Percentiles rank a stretch among this genome's conserved stretches.
phyloP scores from a whole-genome alignment of 2,797 vertebrate species.

The Pantherophis alleghaniensis region DNA sequence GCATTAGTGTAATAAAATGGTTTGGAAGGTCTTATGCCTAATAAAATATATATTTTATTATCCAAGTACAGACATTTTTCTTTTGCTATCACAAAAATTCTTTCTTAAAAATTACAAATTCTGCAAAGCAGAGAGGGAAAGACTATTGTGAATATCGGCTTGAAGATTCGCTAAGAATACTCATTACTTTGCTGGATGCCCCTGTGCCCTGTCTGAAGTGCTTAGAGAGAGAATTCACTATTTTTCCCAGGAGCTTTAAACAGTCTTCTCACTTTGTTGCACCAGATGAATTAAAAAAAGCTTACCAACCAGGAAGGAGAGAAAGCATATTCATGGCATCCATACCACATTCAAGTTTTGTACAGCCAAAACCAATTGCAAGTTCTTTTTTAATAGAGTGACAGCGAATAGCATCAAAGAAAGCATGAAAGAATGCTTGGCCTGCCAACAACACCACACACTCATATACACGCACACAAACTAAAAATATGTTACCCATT shows the following conservation, averaged over 20 bases:
- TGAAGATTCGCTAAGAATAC: background rate
- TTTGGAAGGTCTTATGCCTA: background rate
- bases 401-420: background rate
- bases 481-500: background rate
- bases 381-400: slow-evolving; percentile 45
- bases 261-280: background rate
- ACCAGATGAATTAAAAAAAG: background rate
- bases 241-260: slow-evolving; percentile 24
- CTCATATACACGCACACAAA: background rate
- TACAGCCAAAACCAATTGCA: slow-evolving; percentile 34
- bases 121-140: background rate
- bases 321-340: slow-evolving; percentile 46
- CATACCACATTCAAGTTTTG: slow-evolving; percentile 34
- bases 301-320: slow-evolving; percentile 36
- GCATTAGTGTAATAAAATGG: background rate
- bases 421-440: background rate
- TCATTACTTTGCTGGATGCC: background rate
- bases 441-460: background rate
- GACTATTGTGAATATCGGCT: background rate
- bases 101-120: background rate
- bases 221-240: background rate
- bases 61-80: background rate
- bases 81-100: background rate
- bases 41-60: background rate
- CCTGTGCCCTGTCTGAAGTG: background rate